Evolutionary conservation across 2,888 invertebrate genomes (phyloP).

Genomic region (Amphiduros pacificus): DNA sequence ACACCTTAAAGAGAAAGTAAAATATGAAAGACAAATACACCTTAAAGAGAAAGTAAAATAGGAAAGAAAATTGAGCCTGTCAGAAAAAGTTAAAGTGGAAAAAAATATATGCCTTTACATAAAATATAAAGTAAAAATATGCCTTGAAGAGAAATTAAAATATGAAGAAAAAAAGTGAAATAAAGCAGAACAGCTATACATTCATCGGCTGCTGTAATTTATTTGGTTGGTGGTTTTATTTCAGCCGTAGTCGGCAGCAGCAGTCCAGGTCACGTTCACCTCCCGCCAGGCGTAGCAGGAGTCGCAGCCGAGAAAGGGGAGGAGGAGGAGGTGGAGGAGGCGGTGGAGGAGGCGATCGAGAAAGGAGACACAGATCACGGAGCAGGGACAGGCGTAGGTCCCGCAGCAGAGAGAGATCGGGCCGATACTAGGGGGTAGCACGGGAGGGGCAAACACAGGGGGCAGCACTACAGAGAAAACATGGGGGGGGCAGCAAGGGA

Average conservation of each 20-base stretch:
- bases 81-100: background rate
- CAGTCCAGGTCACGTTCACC: constrained; percentile 40
- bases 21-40: too few species aligned
- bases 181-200: too few species aligned
- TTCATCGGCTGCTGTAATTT: too few species aligned
- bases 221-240: too few species aligned
- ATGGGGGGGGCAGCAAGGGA: too few species aligned
- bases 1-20: too few species aligned
- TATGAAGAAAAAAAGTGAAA: background rate
- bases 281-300: constrained; percentile 31
- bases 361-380: background rate
- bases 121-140: background rate
- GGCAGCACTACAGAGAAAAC: too few species aligned
- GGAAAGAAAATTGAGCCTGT: background rate
- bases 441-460: too few species aligned
- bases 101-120: background rate
- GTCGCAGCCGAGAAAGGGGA: constrained; percentile 11
- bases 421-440: constrained; percentile 11
- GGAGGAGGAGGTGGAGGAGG: background rate
- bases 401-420: constrained; percentile 12
- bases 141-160: background rate
- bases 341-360: constrained; percentile 14
- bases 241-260: too few species aligned
- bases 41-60: background rate
- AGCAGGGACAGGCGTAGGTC: background rate